phyloP scores from a whole-genome alignment of 2,888 invertebrate species.

The Vesta saturnalis region DNA sequence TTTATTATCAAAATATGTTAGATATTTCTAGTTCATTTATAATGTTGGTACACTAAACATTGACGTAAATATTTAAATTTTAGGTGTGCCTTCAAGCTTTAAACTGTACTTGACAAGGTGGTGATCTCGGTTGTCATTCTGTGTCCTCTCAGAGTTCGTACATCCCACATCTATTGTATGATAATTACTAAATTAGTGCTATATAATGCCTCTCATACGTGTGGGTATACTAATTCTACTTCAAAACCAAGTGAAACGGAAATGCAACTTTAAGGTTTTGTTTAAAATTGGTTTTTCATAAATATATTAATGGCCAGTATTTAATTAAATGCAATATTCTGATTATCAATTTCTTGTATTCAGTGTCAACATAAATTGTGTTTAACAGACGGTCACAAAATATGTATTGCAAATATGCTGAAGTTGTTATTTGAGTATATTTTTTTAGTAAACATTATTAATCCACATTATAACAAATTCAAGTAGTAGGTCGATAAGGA shows the following conservation, averaged over 20 bases:
- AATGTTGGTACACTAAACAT: constrained; percentile 11
- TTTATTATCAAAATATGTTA: background rate
- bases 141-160: constrained; percentile 43
- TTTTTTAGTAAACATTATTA: too few relatives aligned
- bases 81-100: constrained; percentile 43
- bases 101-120: constrained; percentile 44
- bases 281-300: too few relatives aligned
- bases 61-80: constrained; percentile 24
- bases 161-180: constrained; percentile 41
- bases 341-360: too few relatives aligned
- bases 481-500: too few relatives aligned
- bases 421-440: too few relatives aligned
- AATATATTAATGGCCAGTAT: too few relatives aligned
- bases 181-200: constrained; percentile 38
- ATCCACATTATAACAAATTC: too few relatives aligned
- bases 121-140: constrained; percentile 44
- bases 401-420: too few relatives aligned
- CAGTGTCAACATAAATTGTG: too few relatives aligned
- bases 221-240: constrained; percentile 26
- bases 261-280: constrained; percentile 13
- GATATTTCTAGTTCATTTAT: background rate
- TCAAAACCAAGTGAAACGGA: constrained; percentile 23
- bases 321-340: too few relatives aligned
- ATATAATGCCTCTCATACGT: constrained; percentile 25
- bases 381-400: too few relatives aligned